phyloP scores from a whole-genome alignment of 1,140 invertebrate species.

The Drosophila tani region DNA sequence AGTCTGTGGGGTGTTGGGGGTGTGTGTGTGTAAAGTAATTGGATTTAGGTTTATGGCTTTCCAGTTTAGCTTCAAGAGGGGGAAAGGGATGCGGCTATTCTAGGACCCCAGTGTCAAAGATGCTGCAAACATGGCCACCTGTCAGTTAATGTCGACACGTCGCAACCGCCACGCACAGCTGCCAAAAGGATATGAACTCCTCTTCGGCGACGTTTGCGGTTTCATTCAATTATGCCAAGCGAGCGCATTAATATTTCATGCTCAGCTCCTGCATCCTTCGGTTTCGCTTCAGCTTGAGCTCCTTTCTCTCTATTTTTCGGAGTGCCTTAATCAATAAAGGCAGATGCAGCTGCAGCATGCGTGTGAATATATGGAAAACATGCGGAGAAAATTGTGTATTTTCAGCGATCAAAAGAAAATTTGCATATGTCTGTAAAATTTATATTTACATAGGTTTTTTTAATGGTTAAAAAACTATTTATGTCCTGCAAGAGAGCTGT shows the following conservation, averaged over 20 bases:
- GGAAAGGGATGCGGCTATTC: neutral
- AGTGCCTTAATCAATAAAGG: slow-evolving; percentile 61
- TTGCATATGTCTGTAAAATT: neutral
- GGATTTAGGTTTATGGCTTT: slow-evolving; percentile 53
- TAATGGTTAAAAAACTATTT: neutral
- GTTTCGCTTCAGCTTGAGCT: neutral
- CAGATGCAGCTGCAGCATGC: slow-evolving; percentile 30
- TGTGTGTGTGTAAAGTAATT: slow-evolving; percentile 59
- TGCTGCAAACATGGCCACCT: slow-evolving; percentile 7
- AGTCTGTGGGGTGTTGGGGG: neutral
- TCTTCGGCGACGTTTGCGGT: slow-evolving; percentile 54
- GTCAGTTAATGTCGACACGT: slow-evolving; percentile 21
- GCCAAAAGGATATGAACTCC: slow-evolving; percentile 36
- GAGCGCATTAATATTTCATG: slow-evolving; percentile 58
- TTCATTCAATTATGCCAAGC: slow-evolving; percentile 69
- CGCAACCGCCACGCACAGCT: slow-evolving; percentile 8
- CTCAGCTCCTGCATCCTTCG: slow-evolving; percentile 17
- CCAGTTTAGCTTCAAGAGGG: neutral
- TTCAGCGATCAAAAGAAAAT: neutral
- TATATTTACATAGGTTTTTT: neutral
- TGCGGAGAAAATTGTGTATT: neutral
- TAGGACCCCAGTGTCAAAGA: neutral
- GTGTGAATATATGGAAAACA: neutral
- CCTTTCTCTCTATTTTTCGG: slow-evolving; percentile 1
- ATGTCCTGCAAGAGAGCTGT: no score